phyloP scores from a whole-genome alignment of 2,888 invertebrate species.

The Erebia epiphron region DNA sequence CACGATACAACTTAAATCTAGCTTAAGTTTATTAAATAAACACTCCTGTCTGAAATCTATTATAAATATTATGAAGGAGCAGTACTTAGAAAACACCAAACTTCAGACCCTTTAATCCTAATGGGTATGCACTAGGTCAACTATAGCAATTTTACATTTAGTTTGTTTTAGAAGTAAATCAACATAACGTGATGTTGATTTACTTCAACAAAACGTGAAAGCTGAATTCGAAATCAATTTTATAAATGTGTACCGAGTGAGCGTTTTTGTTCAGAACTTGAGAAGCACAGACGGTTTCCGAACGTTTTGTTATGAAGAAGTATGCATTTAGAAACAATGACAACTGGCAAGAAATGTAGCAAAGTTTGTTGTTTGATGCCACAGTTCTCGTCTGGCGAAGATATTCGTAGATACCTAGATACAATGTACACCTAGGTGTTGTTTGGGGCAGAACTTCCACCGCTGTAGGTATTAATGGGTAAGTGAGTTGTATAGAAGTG shows the following conservation, averaged over 20 bases:
- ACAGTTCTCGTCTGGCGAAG: not conserved
- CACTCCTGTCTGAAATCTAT: no score
- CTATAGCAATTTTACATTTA: no score
- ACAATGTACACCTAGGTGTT: not conserved
- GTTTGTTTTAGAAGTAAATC: no score
- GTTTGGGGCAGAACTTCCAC: conserved; percentile 3
- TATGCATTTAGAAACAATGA: conserved; percentile 11
- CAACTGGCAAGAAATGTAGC: conserved; percentile 15
- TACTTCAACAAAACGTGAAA: no score
- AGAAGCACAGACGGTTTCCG: conserved; percentile 1
- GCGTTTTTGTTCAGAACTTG: not conserved
- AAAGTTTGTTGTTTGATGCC: conserved; percentile 7
- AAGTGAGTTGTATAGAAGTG: not conserved
- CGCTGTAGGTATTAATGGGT: conserved; percentile 8
- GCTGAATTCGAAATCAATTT: not conserved
- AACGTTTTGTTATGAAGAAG: conserved; percentile 13
- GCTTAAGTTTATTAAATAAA: no score
- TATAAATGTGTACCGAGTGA: not conserved
- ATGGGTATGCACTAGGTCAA: no score
- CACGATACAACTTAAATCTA: no score
- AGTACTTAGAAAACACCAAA: no score
- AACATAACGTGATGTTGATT: no score
- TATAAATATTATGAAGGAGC: no score
- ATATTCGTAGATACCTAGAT: conserved; percentile 3
- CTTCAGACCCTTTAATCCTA: no score